Base-by-base conservation (phyloP, 2,797 vertebrate genomes). In the Schizothorax lantsangensis region DNA sequence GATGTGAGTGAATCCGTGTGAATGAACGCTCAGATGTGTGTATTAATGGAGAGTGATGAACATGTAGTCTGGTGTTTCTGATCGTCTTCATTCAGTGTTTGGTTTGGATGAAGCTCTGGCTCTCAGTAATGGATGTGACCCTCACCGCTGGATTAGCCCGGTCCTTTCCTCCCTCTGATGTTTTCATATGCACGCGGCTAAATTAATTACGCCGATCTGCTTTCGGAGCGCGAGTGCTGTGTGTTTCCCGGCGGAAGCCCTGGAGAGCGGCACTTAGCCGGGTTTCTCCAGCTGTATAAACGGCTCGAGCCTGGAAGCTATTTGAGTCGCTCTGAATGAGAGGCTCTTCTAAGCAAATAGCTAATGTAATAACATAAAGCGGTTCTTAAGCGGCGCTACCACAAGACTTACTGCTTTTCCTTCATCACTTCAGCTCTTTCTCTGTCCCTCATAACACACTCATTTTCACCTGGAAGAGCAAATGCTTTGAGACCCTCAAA, bases 1-100 rank as follows among this genome's bases (percentile, higher is more conserved):
- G 52, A 54, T 54, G 17, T 54, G 52, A 54, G 52, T 21, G 23
- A 54, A 54, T 52, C 49, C 49, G 2, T 52, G 1, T 14, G 15
- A 14, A 9, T 21, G 9, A 43, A 0, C 21, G 23, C 11, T 72
- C 38, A 11, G 11, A 40, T 74, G n/a, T 26, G 14, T 0, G 96
- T 96, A 96, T 95, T 97, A 96, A 96, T 97, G 96, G 95, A 94
- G 93, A 96, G 91, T 91, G 96, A 93, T 26, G 54, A 10, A 96
- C 73, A 93, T 91, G 93, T 92, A 94, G 94, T 90, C 91, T 54
- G 3, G 45, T 5, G 43, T 23, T 74, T 30, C 43, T 7, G 14
- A 4, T 74, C n/a, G 6, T 26, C 72, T 74, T 30, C 1, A n/a
- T 7, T 19, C 26, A 6, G 26, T n/a, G 57, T 59, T 59, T 62